These are phyloP conservation scores for Eurytoma adleriae DNA, from an alignment of 2,888 invertebrate species.

Conservation along the genomic window DNA sequence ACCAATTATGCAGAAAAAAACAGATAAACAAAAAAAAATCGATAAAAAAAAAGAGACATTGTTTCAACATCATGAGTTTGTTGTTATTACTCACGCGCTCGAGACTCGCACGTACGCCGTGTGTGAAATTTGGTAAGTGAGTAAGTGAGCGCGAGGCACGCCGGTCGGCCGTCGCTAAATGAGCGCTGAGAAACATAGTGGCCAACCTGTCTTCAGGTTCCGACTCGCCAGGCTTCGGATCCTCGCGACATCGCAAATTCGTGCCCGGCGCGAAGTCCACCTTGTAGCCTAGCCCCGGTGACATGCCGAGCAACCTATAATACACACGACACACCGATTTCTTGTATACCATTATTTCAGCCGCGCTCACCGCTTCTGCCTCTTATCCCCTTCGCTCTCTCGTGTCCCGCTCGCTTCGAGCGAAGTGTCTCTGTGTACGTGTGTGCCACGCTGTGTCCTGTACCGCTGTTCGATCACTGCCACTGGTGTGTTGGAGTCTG, in stretches of 20 bases:
- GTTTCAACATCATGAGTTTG: neutral
- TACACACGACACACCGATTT: slow-evolving; percentile 56
- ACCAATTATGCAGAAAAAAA: neutral
- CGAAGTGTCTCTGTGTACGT: too few relatives aligned
- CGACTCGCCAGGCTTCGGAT: slow-evolving; percentile 65
- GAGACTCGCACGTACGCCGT: too few relatives aligned
- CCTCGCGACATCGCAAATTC: slow-evolving; percentile 74
- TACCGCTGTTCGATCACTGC: too few relatives aligned
- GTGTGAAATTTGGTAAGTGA: too few relatives aligned
- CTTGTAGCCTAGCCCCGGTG: slow-evolving; percentile 73
- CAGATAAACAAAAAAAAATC: neutral
- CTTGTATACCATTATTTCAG: neutral
- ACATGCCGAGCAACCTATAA: slow-evolving; percentile 75
- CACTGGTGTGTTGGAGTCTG: too few relatives aligned
- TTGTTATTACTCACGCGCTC: slow-evolving; percentile 14
- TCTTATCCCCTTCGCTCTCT: too few relatives aligned
- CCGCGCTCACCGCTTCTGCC: too few relatives aligned
- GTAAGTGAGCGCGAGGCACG: too few relatives aligned
- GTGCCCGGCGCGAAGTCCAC: slow-evolving; percentile 74
- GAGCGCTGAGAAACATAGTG: slow-evolving; percentile 13
- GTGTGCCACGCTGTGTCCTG: too few relatives aligned
- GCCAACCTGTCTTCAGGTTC: slow-evolving; percentile 72
- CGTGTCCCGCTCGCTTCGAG: too few relatives aligned
- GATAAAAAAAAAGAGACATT: neutral
- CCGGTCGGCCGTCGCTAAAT: too few relatives aligned